Conservation (phyloP, 2,888 invertebrate species). For the Terebella lapidaria region DNA sequence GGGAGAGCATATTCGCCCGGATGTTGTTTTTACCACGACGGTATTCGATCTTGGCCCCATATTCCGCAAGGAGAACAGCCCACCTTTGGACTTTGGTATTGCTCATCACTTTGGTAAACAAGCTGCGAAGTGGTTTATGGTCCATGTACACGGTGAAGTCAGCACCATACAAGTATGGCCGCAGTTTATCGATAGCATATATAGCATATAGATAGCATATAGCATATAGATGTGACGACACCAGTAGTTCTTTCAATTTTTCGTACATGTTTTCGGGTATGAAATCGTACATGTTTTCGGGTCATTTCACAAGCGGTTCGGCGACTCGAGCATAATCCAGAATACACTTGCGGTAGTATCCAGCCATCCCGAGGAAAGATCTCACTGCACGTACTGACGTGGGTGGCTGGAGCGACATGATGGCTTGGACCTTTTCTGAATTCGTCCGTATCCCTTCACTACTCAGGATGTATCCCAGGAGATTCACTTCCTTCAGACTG, state of each 20-base stretch:
- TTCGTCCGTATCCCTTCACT: conserved; percentile 16
- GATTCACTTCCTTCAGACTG: conserved; percentile 1
- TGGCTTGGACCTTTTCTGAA: conserved; percentile 16
- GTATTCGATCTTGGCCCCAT: conserved; percentile 8
- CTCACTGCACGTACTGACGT: conserved; percentile 4
- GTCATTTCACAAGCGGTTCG: conserved; percentile 3
- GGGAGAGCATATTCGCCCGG: background rate
- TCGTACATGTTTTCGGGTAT: background rate
- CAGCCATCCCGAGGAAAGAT: conserved; percentile 14
- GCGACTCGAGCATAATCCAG: conserved; percentile 11
- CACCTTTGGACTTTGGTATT: conserved; percentile 17
- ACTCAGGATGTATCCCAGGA: conserved; percentile 22
- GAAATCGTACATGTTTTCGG: conserved; percentile 2
- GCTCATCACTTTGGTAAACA: conserved; percentile 10
- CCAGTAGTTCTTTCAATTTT: background rate
- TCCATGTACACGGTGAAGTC: conserved; percentile 8
- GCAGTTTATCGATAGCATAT: background rate
- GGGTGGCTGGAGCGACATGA: conserved; percentile 1
- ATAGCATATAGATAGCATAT: background rate
- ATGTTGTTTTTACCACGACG: background rate
- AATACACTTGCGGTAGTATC: conserved; percentile 13
- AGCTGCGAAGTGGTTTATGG: background rate
- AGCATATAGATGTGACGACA: background rate
- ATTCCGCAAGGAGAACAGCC: conserved; percentile 17
- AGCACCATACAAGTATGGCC: conserved; percentile 4